Evolutionary conservation across 1,140 invertebrate genomes (phyloP).

Genomic region (Idris sp.): DNA sequence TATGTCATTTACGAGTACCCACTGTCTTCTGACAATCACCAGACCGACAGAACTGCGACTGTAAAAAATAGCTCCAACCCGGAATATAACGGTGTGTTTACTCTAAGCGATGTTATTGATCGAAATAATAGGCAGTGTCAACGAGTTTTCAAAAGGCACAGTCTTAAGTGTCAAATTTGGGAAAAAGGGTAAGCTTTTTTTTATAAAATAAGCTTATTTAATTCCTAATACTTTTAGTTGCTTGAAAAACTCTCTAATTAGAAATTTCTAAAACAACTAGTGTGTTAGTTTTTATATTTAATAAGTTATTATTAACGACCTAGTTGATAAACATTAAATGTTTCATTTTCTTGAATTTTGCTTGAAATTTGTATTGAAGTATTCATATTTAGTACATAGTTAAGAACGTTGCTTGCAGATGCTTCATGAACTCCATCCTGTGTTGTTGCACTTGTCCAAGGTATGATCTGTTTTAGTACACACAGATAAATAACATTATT

Average conservation of each 20-base stretch:
- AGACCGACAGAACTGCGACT: constrained; percentile 86
- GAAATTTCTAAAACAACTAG: too few species aligned
- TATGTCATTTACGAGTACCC: constrained; percentile 97
- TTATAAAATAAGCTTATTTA: too few species aligned
- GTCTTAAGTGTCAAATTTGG: constrained; percentile 93
- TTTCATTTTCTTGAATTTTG: too few species aligned
- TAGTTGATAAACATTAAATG: too few species aligned
- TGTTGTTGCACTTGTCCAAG: constrained; percentile 78
- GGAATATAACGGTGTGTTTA: constrained; percentile 86
- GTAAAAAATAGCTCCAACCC: constrained; percentile 93
- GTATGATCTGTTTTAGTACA: constrained; percentile 69
- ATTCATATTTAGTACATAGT: constrained; percentile 74
- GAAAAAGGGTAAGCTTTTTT: constrained; percentile 96
- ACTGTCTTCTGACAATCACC: constrained; percentile 90
- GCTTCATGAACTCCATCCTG: constrained; percentile 76
- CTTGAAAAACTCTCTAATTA: too few species aligned
- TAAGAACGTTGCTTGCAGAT: constrained; percentile 78
- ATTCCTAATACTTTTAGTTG: constrained; percentile 40
- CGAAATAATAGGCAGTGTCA: constrained; percentile 87
- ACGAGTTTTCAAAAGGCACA: constrained; percentile 91
- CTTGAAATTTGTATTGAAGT: too few species aligned
- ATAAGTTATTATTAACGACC: too few species aligned
- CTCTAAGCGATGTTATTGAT: constrained; percentile 88
- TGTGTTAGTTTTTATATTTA: too few species aligned
- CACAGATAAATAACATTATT: constrained; percentile 4